These are phyloP conservation scores for Pogonognathellus flavescens DNA, from an alignment of 1,140 invertebrate species.

Conservation along the genomic window DNA sequence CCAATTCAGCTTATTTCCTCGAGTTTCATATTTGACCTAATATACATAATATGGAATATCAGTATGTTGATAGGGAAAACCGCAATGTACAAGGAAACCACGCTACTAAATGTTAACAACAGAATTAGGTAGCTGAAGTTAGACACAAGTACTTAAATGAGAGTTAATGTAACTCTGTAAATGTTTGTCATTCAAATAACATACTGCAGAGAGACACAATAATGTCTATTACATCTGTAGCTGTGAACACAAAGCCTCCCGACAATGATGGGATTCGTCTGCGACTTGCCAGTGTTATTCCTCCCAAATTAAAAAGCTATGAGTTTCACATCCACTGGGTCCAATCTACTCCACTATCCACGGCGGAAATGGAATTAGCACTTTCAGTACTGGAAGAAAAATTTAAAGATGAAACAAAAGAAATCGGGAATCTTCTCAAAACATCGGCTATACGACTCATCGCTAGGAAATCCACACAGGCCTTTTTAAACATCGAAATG, in stretches of 20 bases:
- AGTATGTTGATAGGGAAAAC: too few species aligned
- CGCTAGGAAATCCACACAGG: conserved; percentile 23
- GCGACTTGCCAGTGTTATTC: conserved; percentile 27
- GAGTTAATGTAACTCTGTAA: too few species aligned
- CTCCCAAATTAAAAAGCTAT: neutral
- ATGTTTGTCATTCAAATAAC: too few species aligned
- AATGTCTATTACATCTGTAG: conserved; percentile 1
- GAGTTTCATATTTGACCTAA: too few species aligned
- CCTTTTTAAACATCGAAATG: conserved; percentile 40
- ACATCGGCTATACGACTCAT: neutral
- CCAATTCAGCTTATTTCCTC: too few species aligned
- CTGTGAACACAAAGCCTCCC: conserved; percentile 42
- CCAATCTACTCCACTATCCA: neutral
- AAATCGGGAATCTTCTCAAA: conserved; percentile 1
- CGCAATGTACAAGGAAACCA: too few species aligned
- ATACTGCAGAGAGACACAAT: too few species aligned
- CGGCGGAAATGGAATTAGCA: conserved; percentile 15
- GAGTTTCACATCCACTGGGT: conserved; percentile 50
- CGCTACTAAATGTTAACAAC: too few species aligned
- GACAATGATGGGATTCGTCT: conserved; percentile 19
- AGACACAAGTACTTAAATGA: too few species aligned
- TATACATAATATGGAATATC: too few species aligned
- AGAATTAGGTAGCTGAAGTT: too few species aligned
- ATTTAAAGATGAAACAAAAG: conserved; percentile 18
- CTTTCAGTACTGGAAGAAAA: conserved; percentile 31